A percentile compares a stretch with the other conserved stretches of the same genome.
These are phyloP conservation scores for Danio tinwini DNA, from an alignment of 2,797 vertebrate species.

Conservation along the genomic window DNA sequence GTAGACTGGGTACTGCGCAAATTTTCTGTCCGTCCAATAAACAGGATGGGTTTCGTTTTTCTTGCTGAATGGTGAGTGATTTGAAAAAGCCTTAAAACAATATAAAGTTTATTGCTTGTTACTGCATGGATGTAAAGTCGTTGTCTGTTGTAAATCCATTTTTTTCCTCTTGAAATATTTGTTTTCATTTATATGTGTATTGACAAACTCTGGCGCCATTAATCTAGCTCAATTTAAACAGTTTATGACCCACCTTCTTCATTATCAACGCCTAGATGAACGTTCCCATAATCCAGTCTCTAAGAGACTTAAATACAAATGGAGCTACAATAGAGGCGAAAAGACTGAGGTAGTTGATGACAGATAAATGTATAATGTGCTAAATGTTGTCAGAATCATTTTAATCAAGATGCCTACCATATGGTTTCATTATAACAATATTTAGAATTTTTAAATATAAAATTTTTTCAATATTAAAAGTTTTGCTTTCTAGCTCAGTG, in stretches of 20 bases:
- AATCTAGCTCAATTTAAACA: slow-evolving; percentile 10
- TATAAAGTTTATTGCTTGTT: slow-evolving; percentile 67
- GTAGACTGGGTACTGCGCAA: slow-evolving; percentile 55
- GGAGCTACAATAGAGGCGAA: background rate
- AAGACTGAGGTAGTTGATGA: background rate
- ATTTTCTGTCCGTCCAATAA: slow-evolving; percentile 74
- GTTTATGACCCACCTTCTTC: slow-evolving; percentile 32
- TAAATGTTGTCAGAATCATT: slow-evolving; percentile 22
- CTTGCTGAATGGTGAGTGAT: slow-evolving; percentile 72
- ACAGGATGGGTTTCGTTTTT: slow-evolving; percentile 73
- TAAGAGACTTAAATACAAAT: slow-evolving; percentile 43
- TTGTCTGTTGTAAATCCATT: background rate
- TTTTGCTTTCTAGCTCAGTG: slow-evolving; percentile 2
- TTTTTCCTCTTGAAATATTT: slow-evolving; percentile 9
- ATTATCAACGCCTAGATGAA: slow-evolving; percentile 20
- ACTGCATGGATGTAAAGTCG: slow-evolving; percentile 7
- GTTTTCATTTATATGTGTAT: slow-evolving; percentile 13
- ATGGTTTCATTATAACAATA: slow-evolving; percentile 11
- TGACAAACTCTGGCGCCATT: background rate
- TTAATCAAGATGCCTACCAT: background rate
- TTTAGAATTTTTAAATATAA: no score
- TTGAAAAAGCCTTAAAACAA: slow-evolving; percentile 55
- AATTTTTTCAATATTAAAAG: no score
- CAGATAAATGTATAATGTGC: slow-evolving; percentile 1
- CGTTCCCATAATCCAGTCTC: slow-evolving; percentile 26